phyloP scores from a whole-genome alignment of 2,888 invertebrate species.

The Fragum sueziense region DNA sequence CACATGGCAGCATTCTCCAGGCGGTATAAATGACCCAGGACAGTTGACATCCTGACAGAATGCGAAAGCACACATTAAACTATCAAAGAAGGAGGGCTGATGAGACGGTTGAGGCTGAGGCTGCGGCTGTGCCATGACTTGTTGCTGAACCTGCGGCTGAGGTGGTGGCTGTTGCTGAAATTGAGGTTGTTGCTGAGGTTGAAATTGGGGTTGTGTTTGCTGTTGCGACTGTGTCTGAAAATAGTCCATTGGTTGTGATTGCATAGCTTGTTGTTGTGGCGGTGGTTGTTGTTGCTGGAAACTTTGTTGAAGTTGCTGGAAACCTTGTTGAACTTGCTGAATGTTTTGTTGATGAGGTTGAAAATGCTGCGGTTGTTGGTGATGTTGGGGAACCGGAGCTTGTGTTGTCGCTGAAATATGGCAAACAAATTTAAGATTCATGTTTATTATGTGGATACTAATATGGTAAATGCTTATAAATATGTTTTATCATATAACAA shows the following conservation, averaged over 20 bases:
- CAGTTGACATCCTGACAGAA: conserved; percentile 5
- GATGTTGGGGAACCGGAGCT: neutral
- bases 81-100: neutral
- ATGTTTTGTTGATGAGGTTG: neutral
- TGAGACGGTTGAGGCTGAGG: neutral
- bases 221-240: neutral
- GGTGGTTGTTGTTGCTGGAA: neutral
- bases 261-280: neutral
- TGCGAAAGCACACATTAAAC: conserved; percentile 5
- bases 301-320: neutral
- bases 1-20: conserved; percentile 13
- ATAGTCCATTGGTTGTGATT: neutral
- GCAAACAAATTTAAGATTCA: too few relatives aligned
- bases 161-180: neutral
- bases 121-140: neutral
- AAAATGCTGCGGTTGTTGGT: neutral
- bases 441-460: too few relatives aligned
- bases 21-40: neutral
- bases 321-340: neutral
- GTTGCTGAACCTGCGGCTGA: too few relatives aligned
- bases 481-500: too few relatives aligned
- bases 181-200: neutral
- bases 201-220: neutral
- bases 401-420: neutral
- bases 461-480: too few relatives aligned